phyloP scores from a whole-genome alignment of 2,113 vertebrate species.

The Aspidoscelis tigris region DNA sequence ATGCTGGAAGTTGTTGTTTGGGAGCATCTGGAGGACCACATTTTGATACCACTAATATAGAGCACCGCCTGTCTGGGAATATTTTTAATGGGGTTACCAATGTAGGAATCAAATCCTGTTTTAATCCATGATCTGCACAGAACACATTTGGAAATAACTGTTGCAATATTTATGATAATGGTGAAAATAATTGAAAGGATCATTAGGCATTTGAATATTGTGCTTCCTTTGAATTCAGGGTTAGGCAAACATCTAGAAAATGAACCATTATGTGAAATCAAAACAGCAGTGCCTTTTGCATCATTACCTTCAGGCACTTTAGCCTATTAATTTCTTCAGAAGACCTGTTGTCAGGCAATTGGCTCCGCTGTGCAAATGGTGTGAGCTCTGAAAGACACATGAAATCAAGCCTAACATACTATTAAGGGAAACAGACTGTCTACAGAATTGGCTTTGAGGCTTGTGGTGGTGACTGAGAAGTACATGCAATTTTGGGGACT shows the following conservation, averaged over 20 bases:
- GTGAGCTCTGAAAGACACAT: conserved; percentile 64
- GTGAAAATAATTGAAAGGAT: conserved; percentile 18
- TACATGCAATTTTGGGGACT: conserved; percentile 45
- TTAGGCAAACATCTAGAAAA: conserved; percentile 50
- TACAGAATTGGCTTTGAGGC: conserved; percentile 47
- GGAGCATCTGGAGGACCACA: too few species aligned
- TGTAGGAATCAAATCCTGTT: not conserved
- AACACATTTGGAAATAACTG: not conserved
- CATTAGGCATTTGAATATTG: not conserved
- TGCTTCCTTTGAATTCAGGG: conserved; percentile 20
- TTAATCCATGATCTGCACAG: not conserved
- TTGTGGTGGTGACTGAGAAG: conserved; percentile 50
- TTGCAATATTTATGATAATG: not conserved
- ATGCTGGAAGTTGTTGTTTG: too few species aligned
- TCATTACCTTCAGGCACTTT: conserved; percentile 54
- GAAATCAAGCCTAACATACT: conserved; percentile 63
- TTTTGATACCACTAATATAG: too few species aligned
- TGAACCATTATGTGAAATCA: conserved; percentile 51
- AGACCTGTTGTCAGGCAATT: conserved; percentile 63
- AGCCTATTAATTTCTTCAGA: conserved; percentile 55
- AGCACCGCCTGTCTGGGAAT: not conserved
- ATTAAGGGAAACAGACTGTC: conserved; percentile 64
- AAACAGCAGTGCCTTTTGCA: conserved; percentile 19
- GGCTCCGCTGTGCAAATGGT: conserved; percentile 60
- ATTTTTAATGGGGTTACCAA: not conserved